A percentile compares a stretch with the other conserved stretches of the same genome.
Evolutionary conservation across 2,888 invertebrate genomes (phyloP).

Genomic region (Liopterus haemorrhoidalis): DNA sequence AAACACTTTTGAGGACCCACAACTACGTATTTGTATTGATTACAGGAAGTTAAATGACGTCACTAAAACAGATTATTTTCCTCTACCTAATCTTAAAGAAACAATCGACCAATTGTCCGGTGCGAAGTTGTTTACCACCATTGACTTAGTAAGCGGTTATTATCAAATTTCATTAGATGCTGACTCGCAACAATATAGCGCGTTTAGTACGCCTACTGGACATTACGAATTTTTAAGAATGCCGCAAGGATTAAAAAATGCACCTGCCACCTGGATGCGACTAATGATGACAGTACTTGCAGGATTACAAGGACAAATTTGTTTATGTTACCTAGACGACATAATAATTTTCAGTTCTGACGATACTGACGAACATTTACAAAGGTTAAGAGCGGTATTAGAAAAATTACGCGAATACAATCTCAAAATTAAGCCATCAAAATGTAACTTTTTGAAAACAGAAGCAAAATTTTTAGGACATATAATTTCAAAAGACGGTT

Average conservation of each 20-base stretch:
- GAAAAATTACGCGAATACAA: conserved; percentile 16
- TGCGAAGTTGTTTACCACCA: conserved; percentile 22
- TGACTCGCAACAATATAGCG: conserved; percentile 24
- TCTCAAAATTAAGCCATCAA: conserved; percentile 21
- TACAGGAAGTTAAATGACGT: conserved; percentile 23
- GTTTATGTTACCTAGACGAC: conserved; percentile 21
- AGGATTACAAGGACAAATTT: conserved; percentile 11
- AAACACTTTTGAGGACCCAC: conserved; percentile 15
- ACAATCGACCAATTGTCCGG: conserved; percentile 20
- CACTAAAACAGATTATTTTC: conserved; percentile 24
- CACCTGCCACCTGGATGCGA: conserved; percentile 13
- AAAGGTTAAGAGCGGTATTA: conserved; percentile 13
- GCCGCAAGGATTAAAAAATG: conserved; percentile 15
- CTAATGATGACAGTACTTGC: conserved; percentile 8
- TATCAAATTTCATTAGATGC: conserved; percentile 26
- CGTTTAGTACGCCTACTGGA: conserved; percentile 9
- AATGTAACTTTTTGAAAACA: conserved; percentile 23
- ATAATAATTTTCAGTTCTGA: conserved; percentile 26
- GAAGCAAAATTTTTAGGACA: conserved; percentile 25
- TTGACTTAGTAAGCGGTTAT: conserved; percentile 27
- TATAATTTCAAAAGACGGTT: conserved; percentile 16
- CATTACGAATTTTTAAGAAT: conserved; percentile 12
- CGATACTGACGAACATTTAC: conserved; percentile 24
- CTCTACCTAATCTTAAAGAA: conserved; percentile 25
- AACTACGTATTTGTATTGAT: conserved; percentile 18